Base-by-base conservation (phyloP, 2,888 invertebrate species). In the Camponotus fellah region DNA sequence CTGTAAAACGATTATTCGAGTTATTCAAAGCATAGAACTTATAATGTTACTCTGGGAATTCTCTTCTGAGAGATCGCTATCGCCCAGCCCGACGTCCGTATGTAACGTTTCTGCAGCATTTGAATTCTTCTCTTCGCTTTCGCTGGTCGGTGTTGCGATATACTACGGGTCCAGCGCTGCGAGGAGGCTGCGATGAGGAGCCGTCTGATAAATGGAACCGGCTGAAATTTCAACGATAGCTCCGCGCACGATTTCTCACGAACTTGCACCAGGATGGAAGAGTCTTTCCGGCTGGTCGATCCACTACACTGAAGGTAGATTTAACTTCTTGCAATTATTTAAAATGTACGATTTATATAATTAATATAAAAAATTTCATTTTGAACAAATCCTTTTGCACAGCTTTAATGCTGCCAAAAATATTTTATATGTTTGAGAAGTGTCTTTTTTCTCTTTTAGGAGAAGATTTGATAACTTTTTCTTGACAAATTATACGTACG, bases 181-280 rank as follows among this genome's bases (percentile, higher is more conserved):
- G 84, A 88, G 83, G 88, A 89, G 90, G 83, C 85, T 43, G 40
- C 86, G 87, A n/a, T n/a, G n/a, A 87, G 81, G 79, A 85, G 82
- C 84, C 83, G 80, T 49, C 91, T 92, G 91, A 92, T 90, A 91
- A 92, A 92, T 92, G 88, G 88, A 83, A 83, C 84, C 82, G 88
- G 88, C 88, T 91, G 89, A 93, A 92, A 92, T 93, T 92, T 92
- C 91, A 92, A 86, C 89, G 91, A 92, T 91, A 88, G 87, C 86
- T 86, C 88, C 84, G 84, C 83, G 79, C 79, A 84, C 85, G 83
- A 90, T 88, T 89, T 90, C 87, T 90, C 87, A 89, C 82, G 84
- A 83, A 84, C 71, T 74, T 75, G 82, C 74, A 49, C 74, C 60
- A n/a, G 58, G 68, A 49, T 60, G 87, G 81, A 83, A 86, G 86